Evolutionary conservation across 2,797 vertebrate species (phyloP), one percentile per base, ranked within the genome.

Genomic region (Australoheros facetus): DNA sequence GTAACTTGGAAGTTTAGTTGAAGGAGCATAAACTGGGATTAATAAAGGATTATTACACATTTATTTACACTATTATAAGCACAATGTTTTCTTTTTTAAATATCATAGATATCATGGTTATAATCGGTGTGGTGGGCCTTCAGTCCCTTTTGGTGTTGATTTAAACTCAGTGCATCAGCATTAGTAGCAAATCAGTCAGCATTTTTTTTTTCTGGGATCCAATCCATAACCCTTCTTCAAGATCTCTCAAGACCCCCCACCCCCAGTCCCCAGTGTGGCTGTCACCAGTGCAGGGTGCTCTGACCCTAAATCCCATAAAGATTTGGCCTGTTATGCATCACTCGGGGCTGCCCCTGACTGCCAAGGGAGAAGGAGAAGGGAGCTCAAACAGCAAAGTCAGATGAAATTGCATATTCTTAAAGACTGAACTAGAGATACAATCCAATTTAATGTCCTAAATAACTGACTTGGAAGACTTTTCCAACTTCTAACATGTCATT

Each of bases 271-370:
- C 28, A 1, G 26, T 62, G 75, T 87, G 85, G 79, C 74, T 78
- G 62, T 51, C 34, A 69, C 16, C 32, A 4, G 16, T 30, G 45
- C 30, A 26, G 83, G 69, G 56, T n/a, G 75, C 48, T 23, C 56
- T 54, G 83, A 87, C 77, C 75, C 79, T 42, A 56, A 85, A 75
- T 81, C 83, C 72, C 76, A 64, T 45, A 86, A 76, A 86, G 83
- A 70, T 71, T 14, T 57, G 73, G 42, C 69, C 71, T 78, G 72
- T 93, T 90, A 85, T 57, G 82, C 54, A 93, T 90, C 84, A 83
- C 58, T 77, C 14, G 1, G 71, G 32, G 72, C 81, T 37, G 12
- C 69, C 79, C 54, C 1, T 81, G 89, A 85, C 91, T 89, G 82
- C 16, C 19, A 83, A 75, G 69, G 17, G 4, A 62, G 3, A 37